Base-by-base conservation (phyloP, 2,113 vertebrate genomes). In the Corydoras sp. region DNA sequence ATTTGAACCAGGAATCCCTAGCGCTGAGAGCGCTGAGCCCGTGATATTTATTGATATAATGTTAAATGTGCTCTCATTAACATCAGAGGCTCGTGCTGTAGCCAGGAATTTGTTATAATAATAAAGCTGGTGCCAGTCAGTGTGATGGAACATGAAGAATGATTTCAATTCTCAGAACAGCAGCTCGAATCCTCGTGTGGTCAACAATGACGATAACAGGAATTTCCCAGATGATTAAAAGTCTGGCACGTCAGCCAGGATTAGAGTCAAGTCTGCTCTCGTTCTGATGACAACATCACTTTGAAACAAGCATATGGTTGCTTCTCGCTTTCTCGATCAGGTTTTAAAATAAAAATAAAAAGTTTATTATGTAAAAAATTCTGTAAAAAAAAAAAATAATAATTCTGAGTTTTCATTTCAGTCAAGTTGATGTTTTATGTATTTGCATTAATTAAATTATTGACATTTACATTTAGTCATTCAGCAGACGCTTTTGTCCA, bases 201-300 rank as follows among this genome's bases (percentile, higher is more conserved):
- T 58, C 53, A 50, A 24, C 62, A 60, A n/a, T 73, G 71, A 73
- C 63, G 53, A 62, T 18, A 67, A 10, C n/a, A 55, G 48, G 53
- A 61, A n/a, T 55, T 67, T 67, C 13, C 32, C 11, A 43, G 11
- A 73, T 73, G n/a, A 35, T 60, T 60, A 53, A 9, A 10, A 49
- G 32, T n/a, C 62, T 53, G 62, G 12, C 3, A n/a, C 55, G 48
- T n/a, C 11, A 24, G 62, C 13, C 1, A 4, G 14, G 35, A 15
- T 14, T 73, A 66, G 15, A 66, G 14, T 60, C 43, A 24, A 43
- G 72, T 62, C 15, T 68, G 13, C 64, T 62, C 58, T 55, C 30
- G 50, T 5, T 18, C 14, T 1, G 13, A 30, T 65, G 62, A 50
- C 11, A 9, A 12, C n/a, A n/a, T 66, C 9, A 32, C n/a, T 29